Conservation (phyloP, 1,140 invertebrate genomes). For the Anastrepha ludens region DNA sequence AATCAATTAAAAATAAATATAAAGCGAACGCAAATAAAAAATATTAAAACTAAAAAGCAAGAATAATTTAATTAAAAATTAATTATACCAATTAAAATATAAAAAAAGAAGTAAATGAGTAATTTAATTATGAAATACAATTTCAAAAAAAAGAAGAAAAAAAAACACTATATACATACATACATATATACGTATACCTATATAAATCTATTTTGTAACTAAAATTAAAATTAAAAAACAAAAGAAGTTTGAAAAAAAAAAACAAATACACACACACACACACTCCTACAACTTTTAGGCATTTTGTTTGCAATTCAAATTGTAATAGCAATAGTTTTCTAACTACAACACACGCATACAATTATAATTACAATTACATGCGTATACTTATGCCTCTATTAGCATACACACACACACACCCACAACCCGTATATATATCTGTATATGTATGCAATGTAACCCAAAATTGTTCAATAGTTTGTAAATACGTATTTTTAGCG, state of each 20-base stretch:
- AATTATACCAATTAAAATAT: background rate
- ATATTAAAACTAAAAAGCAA: background rate
- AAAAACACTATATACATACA: too few species aligned
- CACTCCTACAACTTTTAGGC: background rate
- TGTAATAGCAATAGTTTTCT: background rate
- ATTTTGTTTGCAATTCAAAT: background rate
- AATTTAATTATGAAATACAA: too few species aligned
- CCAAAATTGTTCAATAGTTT: slow-evolving; percentile 12
- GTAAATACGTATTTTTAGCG: slow-evolving; percentile 26
- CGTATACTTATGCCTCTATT: background rate
- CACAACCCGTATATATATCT: too few species aligned
- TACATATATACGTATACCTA: too few species aligned
- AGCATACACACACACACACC: background rate
- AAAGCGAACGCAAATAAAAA: background rate
- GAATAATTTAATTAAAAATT: background rate
- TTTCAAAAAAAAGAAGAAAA: too few species aligned
- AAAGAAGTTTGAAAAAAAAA: background rate
- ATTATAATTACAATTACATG: background rate
- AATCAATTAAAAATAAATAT: background rate
- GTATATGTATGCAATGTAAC: background rate
- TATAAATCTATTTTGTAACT: background rate
- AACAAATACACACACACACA: background rate
- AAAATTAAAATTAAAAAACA: background rate
- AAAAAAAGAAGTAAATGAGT: background rate
- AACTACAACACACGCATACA: background rate